These are phyloP conservation scores for Trisateles emortualis DNA, from an alignment of 2,888 invertebrate species.

Conservation along the genomic window DNA sequence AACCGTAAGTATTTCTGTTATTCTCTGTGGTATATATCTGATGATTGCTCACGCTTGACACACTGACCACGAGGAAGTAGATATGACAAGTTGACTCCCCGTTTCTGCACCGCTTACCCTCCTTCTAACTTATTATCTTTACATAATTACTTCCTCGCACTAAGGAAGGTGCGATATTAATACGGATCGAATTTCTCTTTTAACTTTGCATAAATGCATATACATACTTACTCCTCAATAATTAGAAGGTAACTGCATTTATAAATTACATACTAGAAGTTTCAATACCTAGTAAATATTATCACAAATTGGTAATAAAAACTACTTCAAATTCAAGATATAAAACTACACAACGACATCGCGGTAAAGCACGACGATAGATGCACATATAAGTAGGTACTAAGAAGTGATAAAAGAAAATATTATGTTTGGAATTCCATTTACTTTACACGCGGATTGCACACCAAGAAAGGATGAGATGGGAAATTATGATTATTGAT, in stretches of 20 bases:
- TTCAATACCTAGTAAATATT: too few relatives aligned
- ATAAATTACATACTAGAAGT: too few relatives aligned
- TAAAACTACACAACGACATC: background rate
- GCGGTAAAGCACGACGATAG: background rate
- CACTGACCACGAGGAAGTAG: conserved; percentile 66
- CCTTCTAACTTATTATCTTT: conserved; percentile 30
- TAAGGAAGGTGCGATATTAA: background rate
- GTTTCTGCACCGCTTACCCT: conserved; percentile 50
- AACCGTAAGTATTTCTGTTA: conserved; percentile 57
- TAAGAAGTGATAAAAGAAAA: conserved; percentile 24
- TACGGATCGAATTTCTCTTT: background rate
- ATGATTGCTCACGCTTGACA: conserved; percentile 70
- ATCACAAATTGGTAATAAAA: too few relatives aligned
- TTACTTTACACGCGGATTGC: conserved; percentile 20
- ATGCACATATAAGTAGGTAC: too few relatives aligned
- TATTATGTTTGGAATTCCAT: conserved; percentile 13
- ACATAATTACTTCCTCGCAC: conserved; percentile 24
- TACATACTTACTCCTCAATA: too few relatives aligned
- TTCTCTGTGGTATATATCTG: conserved; percentile 54
- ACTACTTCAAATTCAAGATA: background rate
- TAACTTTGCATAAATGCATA: background rate
- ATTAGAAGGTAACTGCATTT: too few relatives aligned
- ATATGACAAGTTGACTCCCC: conserved; percentile 64
- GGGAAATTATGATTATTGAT: conserved; percentile 47
- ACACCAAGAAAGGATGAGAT: conserved; percentile 33